phyloP scores from a whole-genome alignment of 1,140 invertebrate genomes.

The Drosophila pallidifrons region DNA sequence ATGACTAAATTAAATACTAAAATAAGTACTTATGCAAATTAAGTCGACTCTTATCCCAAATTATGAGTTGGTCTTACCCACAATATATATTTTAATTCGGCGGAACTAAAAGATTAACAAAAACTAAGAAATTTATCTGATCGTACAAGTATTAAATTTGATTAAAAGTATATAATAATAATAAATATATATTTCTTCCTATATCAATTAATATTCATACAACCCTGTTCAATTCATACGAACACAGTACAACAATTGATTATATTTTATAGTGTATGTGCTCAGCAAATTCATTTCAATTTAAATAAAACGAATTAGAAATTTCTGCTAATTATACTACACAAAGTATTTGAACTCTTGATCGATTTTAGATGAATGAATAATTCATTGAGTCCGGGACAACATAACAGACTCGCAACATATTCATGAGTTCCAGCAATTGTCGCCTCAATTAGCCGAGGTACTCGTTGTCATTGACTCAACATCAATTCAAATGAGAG shows the following conservation, averaged over 20 bases:
- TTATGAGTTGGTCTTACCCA: neutral
- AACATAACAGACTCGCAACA: neutral
- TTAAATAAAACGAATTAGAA: neutral
- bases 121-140: too few relatives aligned
- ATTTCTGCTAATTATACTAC: neutral
- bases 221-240: too few relatives aligned
- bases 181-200: too few relatives aligned
- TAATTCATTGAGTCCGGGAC: slow-evolving; percentile 18
- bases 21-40: slow-evolving; percentile 51
- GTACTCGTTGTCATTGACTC: slow-evolving; percentile 25
- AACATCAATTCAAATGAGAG: slow-evolving; percentile 34
- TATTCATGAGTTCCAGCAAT: slow-evolving; percentile 47
- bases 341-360: slow-evolving; percentile 13
- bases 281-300: slow-evolving; percentile 6
- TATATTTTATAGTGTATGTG: neutral
- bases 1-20: slow-evolving; percentile 61
- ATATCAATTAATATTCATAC: too few relatives aligned
- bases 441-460: slow-evolving; percentile 52
- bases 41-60: slow-evolving; percentile 44
- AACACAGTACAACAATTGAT: too few relatives aligned
- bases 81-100: too few relatives aligned
- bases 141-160: too few relatives aligned
- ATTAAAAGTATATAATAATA: too few relatives aligned
- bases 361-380: slow-evolving; percentile 11
- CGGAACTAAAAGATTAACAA: too few relatives aligned